Evolutionary conservation across 1,140 invertebrate species (phyloP).

Genomic region (Bacillus rossius): DNA sequence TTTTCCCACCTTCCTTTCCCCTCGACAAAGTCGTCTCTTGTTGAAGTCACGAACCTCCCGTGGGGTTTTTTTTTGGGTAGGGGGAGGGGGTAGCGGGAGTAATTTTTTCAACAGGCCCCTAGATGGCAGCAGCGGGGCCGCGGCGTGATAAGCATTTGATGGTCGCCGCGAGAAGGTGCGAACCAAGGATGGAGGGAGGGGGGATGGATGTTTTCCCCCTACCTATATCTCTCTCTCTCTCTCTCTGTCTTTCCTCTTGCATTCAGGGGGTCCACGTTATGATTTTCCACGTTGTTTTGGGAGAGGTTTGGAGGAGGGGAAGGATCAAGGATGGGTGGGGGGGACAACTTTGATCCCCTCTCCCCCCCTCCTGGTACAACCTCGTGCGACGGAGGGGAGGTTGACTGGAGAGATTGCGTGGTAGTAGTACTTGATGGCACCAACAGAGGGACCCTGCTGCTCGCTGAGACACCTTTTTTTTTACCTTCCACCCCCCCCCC

Average conservation of each 20-base stretch:
- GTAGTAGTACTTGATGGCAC: neutral
- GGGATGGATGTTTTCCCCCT: neutral
- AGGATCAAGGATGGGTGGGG: neutral
- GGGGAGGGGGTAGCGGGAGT: neutral
- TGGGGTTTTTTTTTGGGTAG: too few species aligned
- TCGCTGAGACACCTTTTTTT: neutral
- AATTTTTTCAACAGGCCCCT: constrained; percentile 14
- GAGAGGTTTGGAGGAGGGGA: neutral
- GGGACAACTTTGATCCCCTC: neutral
- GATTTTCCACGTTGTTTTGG: too few species aligned
- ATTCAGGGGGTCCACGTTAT: neutral
- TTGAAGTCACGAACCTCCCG: too few species aligned
- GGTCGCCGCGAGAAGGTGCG: neutral
- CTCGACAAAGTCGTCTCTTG: too few species aligned
- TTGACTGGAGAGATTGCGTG: neutral
- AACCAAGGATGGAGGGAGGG: neutral
- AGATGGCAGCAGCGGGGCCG: constrained; percentile 15
- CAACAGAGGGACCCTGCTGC: constrained; percentile 1
- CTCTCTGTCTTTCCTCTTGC: too few species aligned
- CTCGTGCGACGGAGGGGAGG: neutral
- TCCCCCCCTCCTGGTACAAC: neutral
- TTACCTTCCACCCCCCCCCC: too few species aligned
- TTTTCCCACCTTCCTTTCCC: too few species aligned
- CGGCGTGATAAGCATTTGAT: constrained; percentile 4
- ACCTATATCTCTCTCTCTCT: too few species aligned